Evolutionary conservation across 2,113 vertebrate species (phyloP).

Genomic region (Rhegmatorhina hoffmannsi): DNA sequence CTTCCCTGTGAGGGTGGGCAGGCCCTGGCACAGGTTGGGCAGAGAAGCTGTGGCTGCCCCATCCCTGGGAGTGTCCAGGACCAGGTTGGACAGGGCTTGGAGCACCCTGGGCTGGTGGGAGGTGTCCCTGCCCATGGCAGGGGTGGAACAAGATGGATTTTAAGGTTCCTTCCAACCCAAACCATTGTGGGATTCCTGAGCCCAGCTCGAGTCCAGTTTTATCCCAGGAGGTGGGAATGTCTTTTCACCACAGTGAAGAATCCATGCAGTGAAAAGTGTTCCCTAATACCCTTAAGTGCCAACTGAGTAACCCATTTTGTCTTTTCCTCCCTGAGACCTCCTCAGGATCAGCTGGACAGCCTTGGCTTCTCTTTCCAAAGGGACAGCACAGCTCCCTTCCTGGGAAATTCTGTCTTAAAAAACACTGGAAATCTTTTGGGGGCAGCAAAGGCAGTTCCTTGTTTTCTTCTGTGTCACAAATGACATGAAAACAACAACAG

Average conservation of each 20-base stretch:
- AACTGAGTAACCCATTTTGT: background rate
- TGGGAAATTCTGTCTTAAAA: background rate
- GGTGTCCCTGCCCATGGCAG: background rate
- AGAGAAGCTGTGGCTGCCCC: background rate
- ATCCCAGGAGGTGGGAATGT: background rate
- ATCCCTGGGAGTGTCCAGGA: background rate
- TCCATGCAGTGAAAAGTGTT: background rate
- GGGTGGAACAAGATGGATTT: too few species aligned
- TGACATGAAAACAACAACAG: background rate
- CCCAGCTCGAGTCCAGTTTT: background rate
- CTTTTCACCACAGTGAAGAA: background rate
- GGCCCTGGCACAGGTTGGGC: background rate
- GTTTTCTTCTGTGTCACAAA: background rate
- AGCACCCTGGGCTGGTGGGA: background rate
- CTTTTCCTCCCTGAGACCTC: background rate
- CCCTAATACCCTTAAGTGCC: background rate
- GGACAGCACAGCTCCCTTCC: background rate
- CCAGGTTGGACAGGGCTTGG: background rate
- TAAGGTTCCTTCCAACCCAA: too few species aligned
- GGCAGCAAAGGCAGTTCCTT: background rate
- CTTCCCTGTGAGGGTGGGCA: background rate
- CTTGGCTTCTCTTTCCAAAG: background rate
- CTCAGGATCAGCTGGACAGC: background rate
- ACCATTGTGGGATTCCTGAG: background rate
- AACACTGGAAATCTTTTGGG: background rate